Base-by-base conservation (phyloP, 1,140 invertebrate species). In the Agrilus planipennis region DNA sequence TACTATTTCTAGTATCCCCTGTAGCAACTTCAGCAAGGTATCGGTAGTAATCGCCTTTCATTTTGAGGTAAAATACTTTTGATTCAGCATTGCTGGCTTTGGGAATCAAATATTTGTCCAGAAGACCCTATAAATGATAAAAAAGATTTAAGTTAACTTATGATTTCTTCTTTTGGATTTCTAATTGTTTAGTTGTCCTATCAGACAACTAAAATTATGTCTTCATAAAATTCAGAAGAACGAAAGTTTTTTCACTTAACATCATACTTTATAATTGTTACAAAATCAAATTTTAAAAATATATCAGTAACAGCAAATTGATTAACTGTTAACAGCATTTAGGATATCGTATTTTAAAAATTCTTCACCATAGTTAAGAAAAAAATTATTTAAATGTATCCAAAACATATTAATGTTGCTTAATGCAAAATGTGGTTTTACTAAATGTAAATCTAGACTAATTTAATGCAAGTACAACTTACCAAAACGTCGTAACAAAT, bases 61-160 rank as follows among this genome's bases (percentile, higher is more conserved):
- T 94, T 82, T 96, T 96, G 67, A 90, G 90, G 67, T 95, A 95
- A 71, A 95, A 96, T 53, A 96, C 91, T 83, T 90, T 92, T 49
- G 89, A 92, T 76, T 95, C 91, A 50, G 89, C 89, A 54, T 82
- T 82, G 47, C 81, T 81, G 52, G 89, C 87, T 67, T 80, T 84
- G 46, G 88, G 85, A 68, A 96, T 92, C 52, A 96, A 75, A 71
- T 92, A 84, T 67, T 92, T 90, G 63, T 93, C 89, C 51, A 95
- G 71, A 42, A 92, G 85, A 62, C 77, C 76, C 58, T 59, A 31
- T 23, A 51, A 16, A 38, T 38, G n/a, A n/a, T n/a, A n/a, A n/a
- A n/a, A n/a, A n/a, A n/a, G n/a, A n/a, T n/a, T n/a, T n/a, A n/a
- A n/a, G n/a, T n/a, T n/a, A n/a, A n/a, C n/a, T n/a, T n/a, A n/a